These are phyloP conservation scores for Myopa tessellatipennis DNA, from an alignment of 2,888 invertebrate genomes.

Conservation along the genomic window DNA sequence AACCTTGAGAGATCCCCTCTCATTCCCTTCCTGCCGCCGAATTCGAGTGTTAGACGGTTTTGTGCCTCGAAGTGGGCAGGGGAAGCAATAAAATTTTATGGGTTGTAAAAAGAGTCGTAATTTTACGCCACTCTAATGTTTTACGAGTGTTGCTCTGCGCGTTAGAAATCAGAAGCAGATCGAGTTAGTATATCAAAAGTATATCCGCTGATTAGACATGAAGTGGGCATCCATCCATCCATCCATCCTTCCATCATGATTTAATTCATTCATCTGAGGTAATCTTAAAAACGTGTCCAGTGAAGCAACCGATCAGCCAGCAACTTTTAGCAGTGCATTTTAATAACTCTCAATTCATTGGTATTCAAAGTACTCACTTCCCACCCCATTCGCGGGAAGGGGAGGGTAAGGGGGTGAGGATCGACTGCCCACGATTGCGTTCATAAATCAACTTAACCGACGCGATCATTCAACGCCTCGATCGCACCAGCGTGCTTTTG, in stretches of 20 bases:
- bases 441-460: slow-evolving; percentile 28
- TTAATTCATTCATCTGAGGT: background rate
- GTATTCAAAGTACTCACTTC: slow-evolving; percentile 3
- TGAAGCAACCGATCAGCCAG: background rate
- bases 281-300: slow-evolving; percentile 9
- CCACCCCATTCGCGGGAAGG: background rate
- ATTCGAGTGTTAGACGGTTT: slow-evolving; percentile 18
- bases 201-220: too few relatives aligned
- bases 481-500: slow-evolving; percentile 8
- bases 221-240: too few relatives aligned
- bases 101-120: background rate
- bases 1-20: too few relatives aligned
- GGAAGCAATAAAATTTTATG: slow-evolving; percentile 9
- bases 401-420: background rate
- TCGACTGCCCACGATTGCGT: background rate
- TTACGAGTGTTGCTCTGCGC: background rate
- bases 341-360: background rate
- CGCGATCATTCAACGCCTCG: slow-evolving; percentile 37
- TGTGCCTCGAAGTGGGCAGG: background rate
- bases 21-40: background rate
- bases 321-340: background rate
- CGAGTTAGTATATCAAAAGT: too few relatives aligned
- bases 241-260: background rate
- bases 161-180: too few relatives aligned
- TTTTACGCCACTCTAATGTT: background rate